Evolutionary conservation across 2,888 invertebrate species (phyloP).

Genomic region (Leucophora obtusa): DNA sequence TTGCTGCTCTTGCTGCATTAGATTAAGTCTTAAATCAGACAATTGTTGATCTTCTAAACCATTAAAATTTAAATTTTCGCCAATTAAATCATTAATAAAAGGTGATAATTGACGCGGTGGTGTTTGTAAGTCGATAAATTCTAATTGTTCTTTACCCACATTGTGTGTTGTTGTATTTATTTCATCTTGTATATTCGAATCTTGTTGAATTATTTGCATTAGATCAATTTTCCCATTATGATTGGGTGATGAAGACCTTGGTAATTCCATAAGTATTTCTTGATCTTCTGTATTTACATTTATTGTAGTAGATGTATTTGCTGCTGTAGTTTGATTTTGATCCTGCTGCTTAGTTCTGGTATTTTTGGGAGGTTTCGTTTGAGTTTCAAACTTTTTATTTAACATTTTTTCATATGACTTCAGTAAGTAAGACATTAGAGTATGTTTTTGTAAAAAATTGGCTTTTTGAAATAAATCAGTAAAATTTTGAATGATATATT

Average conservation of each 20-base stretch:
- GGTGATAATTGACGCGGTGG: neutral
- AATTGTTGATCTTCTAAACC: conserved; percentile 1
- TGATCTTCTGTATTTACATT: neutral
- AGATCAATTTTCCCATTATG: neutral
- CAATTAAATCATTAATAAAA: neutral
- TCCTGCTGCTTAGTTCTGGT: neutral
- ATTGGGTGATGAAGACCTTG: neutral
- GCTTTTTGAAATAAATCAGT: conserved; percentile 54
- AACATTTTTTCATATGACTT: conserved; percentile 53
- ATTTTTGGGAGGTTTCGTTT: neutral
- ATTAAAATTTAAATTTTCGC: neutral
- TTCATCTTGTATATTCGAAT: too few species aligned
- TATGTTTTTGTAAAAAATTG: conserved; percentile 61
- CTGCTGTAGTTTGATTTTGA: neutral
- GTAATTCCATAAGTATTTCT: neutral
- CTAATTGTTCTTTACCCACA: neutral
- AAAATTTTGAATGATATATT: conserved; percentile 62
- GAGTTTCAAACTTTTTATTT: conserved; percentile 26
- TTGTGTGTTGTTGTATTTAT: neutral
- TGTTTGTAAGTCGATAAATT: neutral
- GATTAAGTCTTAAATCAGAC: neutral
- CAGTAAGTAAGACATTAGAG: conserved; percentile 66
- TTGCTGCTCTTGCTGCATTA: neutral
- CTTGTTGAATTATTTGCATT: conserved; percentile 28
- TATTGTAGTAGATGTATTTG: neutral